A percentile compares a stretch with the other conserved stretches of the same genome.
Conservation (phyloP, 2,888 invertebrate species). For the Ptilodon capucinus region DNA sequence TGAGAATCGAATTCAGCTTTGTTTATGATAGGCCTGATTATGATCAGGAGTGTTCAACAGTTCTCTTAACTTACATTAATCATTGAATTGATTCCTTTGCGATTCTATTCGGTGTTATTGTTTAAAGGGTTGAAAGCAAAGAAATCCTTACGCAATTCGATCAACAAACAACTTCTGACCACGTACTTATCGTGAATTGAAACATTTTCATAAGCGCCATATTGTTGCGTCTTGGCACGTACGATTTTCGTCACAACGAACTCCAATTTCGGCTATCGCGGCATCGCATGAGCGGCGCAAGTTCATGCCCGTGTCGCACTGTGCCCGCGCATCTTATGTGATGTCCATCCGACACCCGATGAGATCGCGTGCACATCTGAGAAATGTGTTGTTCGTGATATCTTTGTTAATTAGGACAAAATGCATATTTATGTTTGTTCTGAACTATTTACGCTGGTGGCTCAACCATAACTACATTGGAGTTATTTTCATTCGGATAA, state of each 20-base stretch:
- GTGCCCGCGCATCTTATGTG: conserved; percentile 22
- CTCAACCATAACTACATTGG: too few species aligned
- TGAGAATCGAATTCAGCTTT: background rate
- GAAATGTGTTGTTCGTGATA: background rate
- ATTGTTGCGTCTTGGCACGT: conserved; percentile 27
- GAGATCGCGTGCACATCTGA: background rate
- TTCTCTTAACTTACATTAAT: too few species aligned
- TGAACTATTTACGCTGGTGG: too few species aligned
- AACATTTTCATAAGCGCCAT: conserved; percentile 4
- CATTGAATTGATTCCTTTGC: too few species aligned
- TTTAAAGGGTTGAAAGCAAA: background rate
- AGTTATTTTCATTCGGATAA: too few species aligned
- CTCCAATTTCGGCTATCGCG: conserved; percentile 54
- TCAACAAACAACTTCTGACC: background rate
- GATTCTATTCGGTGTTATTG: too few species aligned
- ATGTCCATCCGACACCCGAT: conserved; percentile 2
- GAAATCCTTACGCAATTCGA: background rate
- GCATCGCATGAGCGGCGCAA: conserved; percentile 49
- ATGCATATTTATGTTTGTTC: background rate
- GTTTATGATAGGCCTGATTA: too few species aligned
- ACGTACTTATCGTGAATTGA: background rate
- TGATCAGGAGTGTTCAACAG: too few species aligned
- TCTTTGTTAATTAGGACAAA: background rate
- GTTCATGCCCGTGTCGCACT: conserved; percentile 63
- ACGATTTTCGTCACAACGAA: conserved; percentile 38